Base-by-base conservation (phyloP, 1,140 invertebrate species). In the Philotrypesis tridentata region DNA sequence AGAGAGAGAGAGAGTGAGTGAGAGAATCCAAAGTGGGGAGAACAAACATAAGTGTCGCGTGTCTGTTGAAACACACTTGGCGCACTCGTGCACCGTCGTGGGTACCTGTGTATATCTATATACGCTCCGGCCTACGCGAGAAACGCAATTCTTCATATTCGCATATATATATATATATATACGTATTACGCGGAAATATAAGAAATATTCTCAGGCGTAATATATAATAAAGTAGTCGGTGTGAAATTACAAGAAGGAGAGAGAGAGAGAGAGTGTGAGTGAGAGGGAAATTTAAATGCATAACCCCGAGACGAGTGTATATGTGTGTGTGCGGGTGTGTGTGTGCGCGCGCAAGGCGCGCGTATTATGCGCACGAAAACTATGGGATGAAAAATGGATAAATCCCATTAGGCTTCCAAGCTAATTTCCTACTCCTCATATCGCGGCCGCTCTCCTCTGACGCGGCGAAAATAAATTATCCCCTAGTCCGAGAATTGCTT, bases 11-110 rank as follows among this genome's bases (percentile, higher is more conserved):
- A 79, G 68, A 84, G 79, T 67, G 65, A 79, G 70, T 43, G 65
- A 84, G 71, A 67, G 27, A 48, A 70, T 33, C 37, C 71, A 83
- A 78, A 80, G 78, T 29, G 81, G 63, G 79, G 81, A 85, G 83
- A 83, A 86, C 84, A 85, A 87, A 86, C 85, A 87, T 83, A 85
- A 89, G 88, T 89, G 89, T 89, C 88, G 86, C 81, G 86, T 89
- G 87, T 89, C 89, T 88, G 86, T 89, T 89, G 85, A 88, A 88
- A 89, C 84, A 87, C 84, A 85, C 85, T 85, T 85, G 84, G 75
- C 79, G 84, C 65, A 25, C 63, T 33, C 37, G 79, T 12, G 2
- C 25, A n/a, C n/a, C n/a, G n/a, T n/a, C n/a, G n/a, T n/a, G n/a
- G n/a, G n/a, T n/a, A n/a, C 11, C 29, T 21, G 9, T 14, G 40